Percentiles rank a stretch among this genome's conserved stretches.
Conservation (phyloP, 2,888 invertebrate species). For the Melinaea marsaeus region DNA sequence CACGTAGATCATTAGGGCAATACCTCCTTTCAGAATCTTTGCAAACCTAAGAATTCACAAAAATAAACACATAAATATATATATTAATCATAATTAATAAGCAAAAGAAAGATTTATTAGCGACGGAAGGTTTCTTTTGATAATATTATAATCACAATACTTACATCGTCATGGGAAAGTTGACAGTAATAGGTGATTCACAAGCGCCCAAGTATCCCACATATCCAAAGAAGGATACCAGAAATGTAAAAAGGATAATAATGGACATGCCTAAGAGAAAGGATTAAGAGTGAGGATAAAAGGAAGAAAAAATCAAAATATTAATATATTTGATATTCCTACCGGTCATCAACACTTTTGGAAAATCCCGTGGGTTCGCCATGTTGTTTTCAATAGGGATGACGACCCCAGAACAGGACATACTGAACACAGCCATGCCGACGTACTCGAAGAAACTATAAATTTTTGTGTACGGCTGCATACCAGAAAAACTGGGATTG, state of each 20-base stretch:
- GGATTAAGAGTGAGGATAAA: slow-evolving; percentile 27
- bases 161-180: slow-evolving; percentile 58
- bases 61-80: background rate
- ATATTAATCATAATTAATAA: too few species aligned
- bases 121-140: too few species aligned
- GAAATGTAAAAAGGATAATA: slow-evolving; percentile 36
- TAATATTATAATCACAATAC: slow-evolving; percentile 32
- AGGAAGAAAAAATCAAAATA: background rate
- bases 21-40: slow-evolving; percentile 49
- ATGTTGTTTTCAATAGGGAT: slow-evolving; percentile 61
- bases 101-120: too few species aligned
- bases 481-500: slow-evolving; percentile 44
- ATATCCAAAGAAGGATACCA: slow-evolving; percentile 55
- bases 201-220: slow-evolving; percentile 41
- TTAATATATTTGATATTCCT: slow-evolving; percentile 6
- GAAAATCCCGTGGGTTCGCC: slow-evolving; percentile 48
- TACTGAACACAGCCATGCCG: slow-evolving; percentile 76
- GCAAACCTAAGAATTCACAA: slow-evolving; percentile 45
- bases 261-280: slow-evolving; percentile 48
- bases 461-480: slow-evolving; percentile 29
- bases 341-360: slow-evolving; percentile 43
- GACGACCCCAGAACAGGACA: slow-evolving; percentile 66
- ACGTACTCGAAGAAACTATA: slow-evolving; percentile 52
- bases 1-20: slow-evolving; percentile 56
- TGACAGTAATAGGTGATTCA: slow-evolving; percentile 58